Conservation (phyloP, 2,113 vertebrate species). For the Scolopax mira region DNA sequence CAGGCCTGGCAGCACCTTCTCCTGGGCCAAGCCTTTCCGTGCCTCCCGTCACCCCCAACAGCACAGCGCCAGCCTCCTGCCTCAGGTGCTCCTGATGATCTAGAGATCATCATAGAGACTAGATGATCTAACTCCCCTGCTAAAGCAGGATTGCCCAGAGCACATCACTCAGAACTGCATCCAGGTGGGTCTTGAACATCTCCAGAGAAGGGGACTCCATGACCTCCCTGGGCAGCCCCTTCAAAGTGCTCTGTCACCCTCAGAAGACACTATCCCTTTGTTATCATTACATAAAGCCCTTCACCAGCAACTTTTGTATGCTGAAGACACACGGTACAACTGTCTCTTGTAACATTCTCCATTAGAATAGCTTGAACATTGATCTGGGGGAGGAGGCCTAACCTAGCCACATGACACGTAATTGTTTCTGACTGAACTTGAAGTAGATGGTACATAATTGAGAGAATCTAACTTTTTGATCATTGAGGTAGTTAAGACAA, state of each 20-base stretch:
- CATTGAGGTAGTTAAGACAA: not conserved
- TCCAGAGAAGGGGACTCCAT: too few relatives aligned
- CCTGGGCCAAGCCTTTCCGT: rapidly evolving
- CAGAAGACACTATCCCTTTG: not conserved
- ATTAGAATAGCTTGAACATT: not conserved
- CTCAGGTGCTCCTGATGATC: too few relatives aligned
- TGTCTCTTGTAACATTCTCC: not conserved
- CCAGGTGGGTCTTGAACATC: too few relatives aligned
- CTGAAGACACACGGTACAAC: not conserved
- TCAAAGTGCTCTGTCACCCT: too few relatives aligned
- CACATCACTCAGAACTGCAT: too few relatives aligned
- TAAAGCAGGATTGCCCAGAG: too few relatives aligned
- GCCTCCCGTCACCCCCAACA: rapidly evolving
- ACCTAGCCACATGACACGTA: not conserved
- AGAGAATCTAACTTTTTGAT: not conserved
- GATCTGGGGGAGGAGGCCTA: not conserved
- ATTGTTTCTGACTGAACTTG: not conserved
- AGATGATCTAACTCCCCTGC: too few relatives aligned
- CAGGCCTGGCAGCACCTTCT: rapidly evolving
- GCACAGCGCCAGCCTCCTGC: not conserved
- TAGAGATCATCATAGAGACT: too few relatives aligned
- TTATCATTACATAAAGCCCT: not conserved
- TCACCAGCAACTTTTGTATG: not conserved
- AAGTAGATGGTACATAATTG: not conserved
- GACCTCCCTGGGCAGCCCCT: too few relatives aligned